Conservation (phyloP, 1,140 invertebrate species). For the Armadillidium nasatum region DNA sequence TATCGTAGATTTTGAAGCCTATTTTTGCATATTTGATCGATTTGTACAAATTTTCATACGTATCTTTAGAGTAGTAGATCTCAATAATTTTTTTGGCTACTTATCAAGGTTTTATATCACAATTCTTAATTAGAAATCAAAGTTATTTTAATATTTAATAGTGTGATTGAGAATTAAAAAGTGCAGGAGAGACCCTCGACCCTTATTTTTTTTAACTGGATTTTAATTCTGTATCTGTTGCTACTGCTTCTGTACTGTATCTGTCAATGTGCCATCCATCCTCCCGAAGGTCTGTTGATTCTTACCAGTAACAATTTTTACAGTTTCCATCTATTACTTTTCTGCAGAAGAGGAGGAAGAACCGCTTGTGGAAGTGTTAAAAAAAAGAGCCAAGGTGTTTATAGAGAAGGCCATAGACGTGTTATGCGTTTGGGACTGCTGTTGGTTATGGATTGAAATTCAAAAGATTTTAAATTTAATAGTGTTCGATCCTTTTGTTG, state of each 20-base stretch:
- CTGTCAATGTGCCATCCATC: slow-evolving; percentile 31
- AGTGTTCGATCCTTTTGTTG: slow-evolving; percentile 96
- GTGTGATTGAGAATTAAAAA: not conserved
- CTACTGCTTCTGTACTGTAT: slow-evolving; percentile 19
- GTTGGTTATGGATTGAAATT: slow-evolving; percentile 81
- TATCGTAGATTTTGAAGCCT: too few species aligned
- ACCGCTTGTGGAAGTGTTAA: slow-evolving; percentile 67
- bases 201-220: not conserved
- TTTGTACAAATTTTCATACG: too few species aligned
- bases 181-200: not conserved
- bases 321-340: slow-evolving; percentile 91
- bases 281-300: slow-evolving; percentile 54
- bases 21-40: too few species aligned
- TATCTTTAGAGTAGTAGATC: too few species aligned
- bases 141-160: too few species aligned
- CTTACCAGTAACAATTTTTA: slow-evolving; percentile 61
- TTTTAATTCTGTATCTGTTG: not conserved
- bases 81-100: too few species aligned
- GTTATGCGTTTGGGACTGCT: slow-evolving; percentile 96
- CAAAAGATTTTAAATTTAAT: slow-evolving; percentile 84
- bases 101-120: too few species aligned
- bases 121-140: too few species aligned
- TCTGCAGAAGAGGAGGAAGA: slow-evolving; percentile 86
- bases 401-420: slow-evolving; percentile 70
- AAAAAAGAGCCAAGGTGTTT: slow-evolving; percentile 71